Evolutionary conservation across 2,888 invertebrate genomes (phyloP), one percentile per base, ranked within the genome.

Genomic region (Campoplex capitator): DNA sequence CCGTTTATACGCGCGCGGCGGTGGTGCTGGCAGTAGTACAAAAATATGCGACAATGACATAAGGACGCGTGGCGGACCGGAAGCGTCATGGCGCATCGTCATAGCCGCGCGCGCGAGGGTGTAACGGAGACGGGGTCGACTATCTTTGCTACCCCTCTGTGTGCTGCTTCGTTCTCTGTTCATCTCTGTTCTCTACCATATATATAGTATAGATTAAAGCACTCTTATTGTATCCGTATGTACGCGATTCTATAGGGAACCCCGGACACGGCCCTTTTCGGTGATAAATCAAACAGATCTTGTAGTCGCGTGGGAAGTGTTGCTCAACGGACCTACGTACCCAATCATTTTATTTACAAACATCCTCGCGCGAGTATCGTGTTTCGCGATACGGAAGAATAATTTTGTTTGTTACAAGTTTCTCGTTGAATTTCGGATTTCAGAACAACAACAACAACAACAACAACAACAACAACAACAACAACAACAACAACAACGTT

Each of bases 231-330:
- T 78, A 56, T 68, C 38, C 35, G 54, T 70, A n/a, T 68, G 74
- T 18, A 71, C 13, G 35, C 35, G 18, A 23, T 73, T 42, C 45
- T 28, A 48, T 56, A 9, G 42, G 42, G 42, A 38, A 38, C 23
- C 23, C 23, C 23, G 23, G 23, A 88, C 89, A 88, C 84, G 18
- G 80, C 51, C 54, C 74, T 65, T 71, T 28, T 38, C 38, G 67
- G 79, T 91, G 88, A 91, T 93, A 93, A 92, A 92, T 93, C 92
- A 92, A 92, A 91, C 90, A 90, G 89, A 86, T 88, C 91, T 23
- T 62, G 89, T 87, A 88, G 89, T 89, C 93, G 93, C 93, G 93
- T 93, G 93, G 93, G 93, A 93, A 93, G 92, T 91, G 90, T 91
- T 89, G 88, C 88, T 90, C 70, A 32, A 58, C 58, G 68, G 68